Evolutionary conservation across 2,888 invertebrate species (phyloP).

Genomic region (Rhyacophila evoluta): DNA sequence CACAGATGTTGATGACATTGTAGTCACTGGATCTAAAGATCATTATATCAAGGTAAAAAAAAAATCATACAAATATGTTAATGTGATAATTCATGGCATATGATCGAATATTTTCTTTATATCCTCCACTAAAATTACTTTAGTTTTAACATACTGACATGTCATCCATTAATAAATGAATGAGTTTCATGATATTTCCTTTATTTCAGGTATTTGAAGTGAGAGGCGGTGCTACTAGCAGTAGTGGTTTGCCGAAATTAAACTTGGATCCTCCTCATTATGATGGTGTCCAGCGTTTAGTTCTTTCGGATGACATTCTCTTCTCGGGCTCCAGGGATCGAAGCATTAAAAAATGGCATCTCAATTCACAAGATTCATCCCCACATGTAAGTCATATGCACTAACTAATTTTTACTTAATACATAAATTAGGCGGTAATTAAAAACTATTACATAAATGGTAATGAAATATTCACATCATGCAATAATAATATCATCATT

Average conservation of each 20-base stretch:
- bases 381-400: slow-evolving; percentile 70
- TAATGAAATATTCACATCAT: too few relatives aligned
- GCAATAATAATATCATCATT: too few relatives aligned
- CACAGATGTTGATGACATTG: slow-evolving; percentile 71
- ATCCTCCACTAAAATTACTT: not conserved
- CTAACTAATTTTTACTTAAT: too few relatives aligned
- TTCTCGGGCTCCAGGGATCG: slow-evolving; percentile 89
- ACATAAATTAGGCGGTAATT: too few relatives aligned
- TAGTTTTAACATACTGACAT: not conserved
- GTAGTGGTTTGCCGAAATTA: slow-evolving; percentile 69
- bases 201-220: slow-evolving; percentile 61
- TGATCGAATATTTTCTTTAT: too few relatives aligned
- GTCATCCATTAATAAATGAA: not conserved
- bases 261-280: slow-evolving; percentile 89
- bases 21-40: slow-evolving; percentile 88
- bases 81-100: too few relatives aligned
- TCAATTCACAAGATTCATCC: slow-evolving; percentile 69
- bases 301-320: slow-evolving; percentile 74
- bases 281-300: slow-evolving; percentile 87
- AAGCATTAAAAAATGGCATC: slow-evolving; percentile 88
- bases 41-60: slow-evolving; percentile 78
- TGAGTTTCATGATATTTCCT: not conserved
- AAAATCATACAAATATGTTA: slow-evolving; percentile 10
- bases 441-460: too few relatives aligned
- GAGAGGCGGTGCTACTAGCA: slow-evolving; percentile 62